Evolutionary conservation across 2,113 vertebrate genomes (phyloP), one percentile per base, ranked within the genome.

Genomic region (Sander lucioperca): DNA sequence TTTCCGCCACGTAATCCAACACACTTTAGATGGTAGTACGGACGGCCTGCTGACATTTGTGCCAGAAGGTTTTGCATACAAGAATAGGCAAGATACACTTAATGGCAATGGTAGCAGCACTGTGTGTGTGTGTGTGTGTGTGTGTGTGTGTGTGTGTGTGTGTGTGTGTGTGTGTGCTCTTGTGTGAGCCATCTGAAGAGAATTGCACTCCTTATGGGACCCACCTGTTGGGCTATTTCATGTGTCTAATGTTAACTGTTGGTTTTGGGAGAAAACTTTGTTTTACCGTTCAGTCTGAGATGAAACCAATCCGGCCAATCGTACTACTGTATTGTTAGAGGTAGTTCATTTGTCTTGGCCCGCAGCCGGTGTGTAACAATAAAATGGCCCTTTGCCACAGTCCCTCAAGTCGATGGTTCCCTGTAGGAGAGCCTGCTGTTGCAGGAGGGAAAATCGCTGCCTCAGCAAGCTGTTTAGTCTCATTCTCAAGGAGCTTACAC

Each of bases 201-300:
- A 96, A 94, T 88, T 94, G 94, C 89, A 43, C 9, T 43, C 39
- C 39, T 89, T 83, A 88, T 84, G 80, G 92, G 91, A 95, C 94
- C 95, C 94, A 96, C 96, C 96, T 97, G 96, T 95, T 95, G 94
- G 88, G 90, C 88, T 16, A 93, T 95, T 95, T 94, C 93, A 87
- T 93, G 84, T 90, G 3, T 72, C 93, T 96, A 94, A 95, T 91
- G 88, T 91, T 93, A 92, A 93, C 89, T 88, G 94, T 86, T 92
- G 94, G 94, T 95, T 94, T 93, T 50, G 12, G 66, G 45, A 53
- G 27, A 18, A 64, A 62, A 47, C 48, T 12, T 33, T 15, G 61
- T 80, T 68, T 43, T 48, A 64, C 43, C 9, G 25, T 33, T 59
- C 30, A 14, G 19, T 45, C 59, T 23, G 77, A 68, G 47, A 78